phyloP scores from a whole-genome alignment of 2,888 invertebrate species.

The Cheilosia soror region DNA sequence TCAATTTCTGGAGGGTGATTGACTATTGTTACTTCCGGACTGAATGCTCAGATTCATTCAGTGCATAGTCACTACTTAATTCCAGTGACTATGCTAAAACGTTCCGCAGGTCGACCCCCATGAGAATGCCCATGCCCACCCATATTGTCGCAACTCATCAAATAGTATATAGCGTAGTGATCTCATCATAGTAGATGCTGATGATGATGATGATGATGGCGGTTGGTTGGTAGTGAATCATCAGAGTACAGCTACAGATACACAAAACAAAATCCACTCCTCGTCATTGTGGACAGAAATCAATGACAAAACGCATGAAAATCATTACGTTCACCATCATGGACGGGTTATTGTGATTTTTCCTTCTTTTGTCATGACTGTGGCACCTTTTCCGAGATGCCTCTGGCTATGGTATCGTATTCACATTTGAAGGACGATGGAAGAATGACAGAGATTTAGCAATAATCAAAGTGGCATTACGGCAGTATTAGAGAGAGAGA shows the following conservation, averaged over 20 bases:
- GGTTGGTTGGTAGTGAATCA: not conserved
- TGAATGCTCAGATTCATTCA: constrained; percentile 49
- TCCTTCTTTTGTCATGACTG: not conserved
- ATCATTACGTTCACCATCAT: constrained; percentile 30
- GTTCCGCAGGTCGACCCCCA: constrained; percentile 27
- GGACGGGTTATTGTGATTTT: constrained; percentile 46
- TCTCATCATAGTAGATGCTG: constrained; percentile 10
- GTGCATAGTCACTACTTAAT: constrained; percentile 50
- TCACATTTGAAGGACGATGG: constrained; percentile 26
- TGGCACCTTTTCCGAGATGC: not conserved
- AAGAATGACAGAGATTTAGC: constrained; percentile 50
- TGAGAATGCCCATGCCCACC: constrained; percentile 17
- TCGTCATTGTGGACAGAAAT: not conserved
- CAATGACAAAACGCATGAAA: constrained; percentile 33
- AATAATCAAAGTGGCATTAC: constrained; percentile 57
- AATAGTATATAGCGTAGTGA: constrained; percentile 10
- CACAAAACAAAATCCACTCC: constrained; percentile 4
- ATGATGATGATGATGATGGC: constrained; percentile 2
- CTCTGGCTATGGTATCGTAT: not conserved
- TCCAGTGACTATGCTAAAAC: constrained; percentile 37
- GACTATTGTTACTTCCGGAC: constrained; percentile 63
- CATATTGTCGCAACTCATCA: constrained; percentile 12
- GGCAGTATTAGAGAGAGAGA: constrained; percentile 36
- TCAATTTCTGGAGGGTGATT: constrained; percentile 56
- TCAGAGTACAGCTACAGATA: not conserved